These are phyloP conservation scores for Hucho hucho DNA, from an alignment of 2,113 vertebrate species.

Conservation along the genomic window DNA sequence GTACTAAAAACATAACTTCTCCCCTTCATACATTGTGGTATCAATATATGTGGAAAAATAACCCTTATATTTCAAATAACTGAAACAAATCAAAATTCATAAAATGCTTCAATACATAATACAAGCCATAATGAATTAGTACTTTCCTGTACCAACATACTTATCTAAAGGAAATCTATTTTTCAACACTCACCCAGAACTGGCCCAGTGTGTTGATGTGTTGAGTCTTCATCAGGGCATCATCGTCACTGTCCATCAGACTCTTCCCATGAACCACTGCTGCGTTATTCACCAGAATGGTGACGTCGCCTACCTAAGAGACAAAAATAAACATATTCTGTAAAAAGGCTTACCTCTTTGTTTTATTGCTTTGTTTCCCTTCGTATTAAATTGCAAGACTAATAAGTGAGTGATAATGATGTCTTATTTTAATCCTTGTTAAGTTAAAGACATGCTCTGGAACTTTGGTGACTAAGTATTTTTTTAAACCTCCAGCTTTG, in stretches of 20 bases:
- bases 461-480: no score
- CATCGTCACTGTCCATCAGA: constrained; percentile 93
- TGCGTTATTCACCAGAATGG: constrained; percentile 96
- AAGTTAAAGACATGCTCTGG: no score
- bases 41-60: no score
- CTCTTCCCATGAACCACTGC: constrained; percentile 96
- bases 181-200: constrained; percentile 86
- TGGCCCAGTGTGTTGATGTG: constrained; percentile 97
- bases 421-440: neutral
- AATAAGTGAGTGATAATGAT: neutral
- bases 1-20: no score
- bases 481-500: no score
- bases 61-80: no score
- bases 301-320: constrained; percentile 91
- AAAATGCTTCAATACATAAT: no score
- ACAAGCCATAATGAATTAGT: no score
- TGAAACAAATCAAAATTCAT: no score
- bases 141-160: no score
- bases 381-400: neutral
- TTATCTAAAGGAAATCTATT: neutral
- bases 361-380: neutral
- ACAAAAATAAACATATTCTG: constrained; percentile 11
- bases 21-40: no score
- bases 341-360: neutral
- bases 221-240: constrained; percentile 94